Base-by-base conservation (phyloP, 2,797 vertebrate species). In the Xenopus petersii region DNA sequence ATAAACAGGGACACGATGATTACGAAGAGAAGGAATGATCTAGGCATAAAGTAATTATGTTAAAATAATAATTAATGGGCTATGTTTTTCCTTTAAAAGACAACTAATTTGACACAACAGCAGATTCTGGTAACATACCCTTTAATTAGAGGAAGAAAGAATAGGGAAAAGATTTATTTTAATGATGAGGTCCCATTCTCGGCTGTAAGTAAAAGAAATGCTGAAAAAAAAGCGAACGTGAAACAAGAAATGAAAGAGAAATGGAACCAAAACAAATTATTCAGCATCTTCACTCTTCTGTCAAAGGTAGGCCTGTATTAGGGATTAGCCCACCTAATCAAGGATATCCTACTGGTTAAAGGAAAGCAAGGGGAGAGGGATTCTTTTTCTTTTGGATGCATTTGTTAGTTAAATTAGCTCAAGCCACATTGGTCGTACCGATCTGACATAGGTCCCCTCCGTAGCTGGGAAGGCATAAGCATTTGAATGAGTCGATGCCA, bases 401-500 rank as follows among this genome's bases (percentile, higher is more conserved):
- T 81, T 85, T 82, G 89, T 94, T 90, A 94, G 95, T 94, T 89
- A 89, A 86, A 86, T 95, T 93, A 97, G 96, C 94, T 93, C 92
- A 95, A 97, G 95, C 95, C 85, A 80, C 83, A 81, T 81, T 87
- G 92, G 88, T 93, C 96, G 80, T 98, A 98, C 97, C 96, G 81
- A 95, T 94, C 91, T 98, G 92, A 92, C 97, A 99, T 88, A 85
- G 93, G 89, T 94, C 86, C 89, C 97, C 97, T 97, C 92, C 92
- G 88, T 99, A 98, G 96, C 95, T 98, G 90, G 97, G 96, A 91
- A 98, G 97, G 94, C 97, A 99, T 94, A 98, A 97, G 94, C 97
- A 99, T 96, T 92, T 95, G 95, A 95, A 97, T 94, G 93, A 91
- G 90, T 94, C 92, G 89, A 90, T 91, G 81, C 89, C 92, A 86